Percentiles rank a stretch among this genome's conserved stretches.
These are phyloP conservation scores for Punctoribates punctum DNA, from an alignment of 2,888 invertebrate species.

Conservation along the genomic window DNA sequence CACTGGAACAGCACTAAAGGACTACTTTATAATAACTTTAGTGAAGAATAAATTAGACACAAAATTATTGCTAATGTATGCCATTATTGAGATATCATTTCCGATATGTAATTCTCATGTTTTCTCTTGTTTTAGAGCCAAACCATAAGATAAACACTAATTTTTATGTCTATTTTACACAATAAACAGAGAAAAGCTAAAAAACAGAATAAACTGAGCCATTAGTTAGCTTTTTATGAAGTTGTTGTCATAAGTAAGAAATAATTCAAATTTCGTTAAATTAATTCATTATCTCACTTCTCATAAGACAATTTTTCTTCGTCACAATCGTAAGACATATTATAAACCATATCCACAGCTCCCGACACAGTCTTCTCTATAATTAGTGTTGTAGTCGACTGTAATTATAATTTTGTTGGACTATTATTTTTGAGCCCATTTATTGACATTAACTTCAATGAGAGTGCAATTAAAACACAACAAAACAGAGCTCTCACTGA, in stretches of 20 bases:
- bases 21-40: background rate
- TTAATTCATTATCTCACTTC: constrained; percentile 33
- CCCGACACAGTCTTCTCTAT: background rate
- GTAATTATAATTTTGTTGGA: constrained; percentile 24
- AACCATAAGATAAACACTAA: background rate
- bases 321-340: no score
- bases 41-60: constrained; percentile 15
- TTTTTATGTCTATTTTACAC: background rate
- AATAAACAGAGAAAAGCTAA: background rate
- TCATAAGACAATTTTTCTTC: background rate
- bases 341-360: no score
- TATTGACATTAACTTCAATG: constrained; percentile 25
- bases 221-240: constrained; percentile 1
- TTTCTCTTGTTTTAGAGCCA: background rate
- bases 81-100: no score
- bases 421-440: constrained; percentile 19
- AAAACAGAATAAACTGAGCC: background rate
- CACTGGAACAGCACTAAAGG: background rate
- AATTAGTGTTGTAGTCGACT: constrained; percentile 25
- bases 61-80: background rate
- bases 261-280: constrained; percentile 1
- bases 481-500: background rate
- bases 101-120: background rate
- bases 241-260: background rate
- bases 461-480: constrained; percentile 27